Evolutionary conservation across 2,888 invertebrate species (phyloP).

Genomic region (Entomobrya proxima): DNA sequence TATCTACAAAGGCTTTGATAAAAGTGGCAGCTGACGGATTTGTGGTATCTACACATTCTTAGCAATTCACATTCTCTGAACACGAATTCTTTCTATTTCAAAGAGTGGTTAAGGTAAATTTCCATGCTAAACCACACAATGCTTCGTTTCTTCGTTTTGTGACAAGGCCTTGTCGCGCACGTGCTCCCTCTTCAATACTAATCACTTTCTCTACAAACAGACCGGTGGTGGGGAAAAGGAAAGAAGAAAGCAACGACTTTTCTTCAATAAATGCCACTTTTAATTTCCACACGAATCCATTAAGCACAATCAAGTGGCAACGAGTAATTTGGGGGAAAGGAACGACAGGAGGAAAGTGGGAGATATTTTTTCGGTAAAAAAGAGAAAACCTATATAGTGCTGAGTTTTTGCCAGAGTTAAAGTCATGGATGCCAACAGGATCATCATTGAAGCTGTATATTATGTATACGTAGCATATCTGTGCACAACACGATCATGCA

Average conservation of each 20-base stretch:
- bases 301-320: conserved; percentile 30
- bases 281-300: conserved; percentile 66
- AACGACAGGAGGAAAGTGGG: not conserved
- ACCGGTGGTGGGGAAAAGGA: not conserved
- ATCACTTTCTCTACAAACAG: not conserved
- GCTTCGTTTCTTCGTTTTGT: too few species aligned
- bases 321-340: not conserved
- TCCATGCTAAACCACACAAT: too few species aligned
- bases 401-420: too few species aligned
- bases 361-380: conserved; percentile 10
- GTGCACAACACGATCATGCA: not conserved
- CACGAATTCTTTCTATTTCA: too few species aligned
- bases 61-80: too few species aligned
- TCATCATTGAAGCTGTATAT: not conserved
- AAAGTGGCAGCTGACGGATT: too few species aligned
- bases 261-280: conserved; percentile 68
- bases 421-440: not conserved
- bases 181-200: not conserved
- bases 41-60: too few species aligned
- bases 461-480: not conserved
- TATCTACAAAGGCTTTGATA: too few species aligned
- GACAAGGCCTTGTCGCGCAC: too few species aligned
- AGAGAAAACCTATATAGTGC: too few species aligned
- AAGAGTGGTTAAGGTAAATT: too few species aligned
- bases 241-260: not conserved